These are phyloP conservation scores for Myripristis murdjan DNA, from an alignment of 2,797 vertebrate species.

Conservation along the genomic window DNA sequence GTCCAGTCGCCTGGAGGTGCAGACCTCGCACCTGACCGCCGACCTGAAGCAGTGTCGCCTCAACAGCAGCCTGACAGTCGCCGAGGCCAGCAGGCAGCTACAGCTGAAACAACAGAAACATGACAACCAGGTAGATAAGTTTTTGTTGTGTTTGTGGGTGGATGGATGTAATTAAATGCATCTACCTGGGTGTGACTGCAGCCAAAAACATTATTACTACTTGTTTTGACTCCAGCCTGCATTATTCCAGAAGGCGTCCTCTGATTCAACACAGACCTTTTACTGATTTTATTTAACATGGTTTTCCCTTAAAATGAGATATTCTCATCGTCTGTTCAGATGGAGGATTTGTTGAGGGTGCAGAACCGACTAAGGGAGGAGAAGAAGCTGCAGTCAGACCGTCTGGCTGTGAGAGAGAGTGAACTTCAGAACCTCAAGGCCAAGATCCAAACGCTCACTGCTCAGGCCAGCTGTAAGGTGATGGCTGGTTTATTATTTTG, in stretches of 20 bases:
- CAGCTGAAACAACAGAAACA: constrained; percentile 67
- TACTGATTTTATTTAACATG: neutral
- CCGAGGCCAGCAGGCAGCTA: constrained; percentile 26
- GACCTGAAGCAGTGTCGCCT: constrained; percentile 67
- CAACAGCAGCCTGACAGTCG: neutral
- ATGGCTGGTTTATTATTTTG: too few species aligned
- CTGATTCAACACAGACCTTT: too few species aligned
- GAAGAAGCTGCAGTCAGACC: constrained; percentile 65
- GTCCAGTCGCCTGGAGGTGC: constrained; percentile 80
- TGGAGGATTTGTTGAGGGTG: constrained; percentile 79
- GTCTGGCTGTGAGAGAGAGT: constrained; percentile 60
- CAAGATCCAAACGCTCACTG: constrained; percentile 18
- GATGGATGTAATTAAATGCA: too few species aligned
- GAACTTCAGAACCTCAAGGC: constrained; percentile 56
- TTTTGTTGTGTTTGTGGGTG: neutral
- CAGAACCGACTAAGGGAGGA: constrained; percentile 76
- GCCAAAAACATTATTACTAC: too few species aligned
- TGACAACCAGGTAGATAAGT: constrained; percentile 66
- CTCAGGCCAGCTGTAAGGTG: constrained; percentile 55
- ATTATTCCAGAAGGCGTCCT: too few species aligned
- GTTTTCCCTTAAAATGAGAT: neutral
- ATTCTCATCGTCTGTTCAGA: constrained; percentile 31
- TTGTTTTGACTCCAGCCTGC: too few species aligned
- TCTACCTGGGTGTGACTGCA: too few species aligned
- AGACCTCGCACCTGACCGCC: constrained; percentile 57